Base-by-base conservation (phyloP, 2,797 vertebrate species). In the Falco berigora region DNA sequence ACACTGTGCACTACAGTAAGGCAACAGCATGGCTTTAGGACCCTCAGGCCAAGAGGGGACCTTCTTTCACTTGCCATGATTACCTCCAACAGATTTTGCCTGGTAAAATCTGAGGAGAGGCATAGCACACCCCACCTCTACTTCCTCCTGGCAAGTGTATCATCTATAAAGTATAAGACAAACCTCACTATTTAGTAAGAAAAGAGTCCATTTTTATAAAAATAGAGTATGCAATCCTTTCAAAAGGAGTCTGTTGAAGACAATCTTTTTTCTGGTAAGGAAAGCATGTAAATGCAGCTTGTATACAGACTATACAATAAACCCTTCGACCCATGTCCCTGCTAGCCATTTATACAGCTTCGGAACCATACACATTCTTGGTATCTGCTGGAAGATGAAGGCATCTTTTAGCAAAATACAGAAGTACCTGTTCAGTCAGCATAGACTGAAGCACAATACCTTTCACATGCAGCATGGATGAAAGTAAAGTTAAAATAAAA, bases 301-400 rank as follows among this genome's bases (percentile, higher is more conserved):
- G 5, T 21, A 52, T 5, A 17, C 3, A 59, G 38, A 13, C 46
- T 34, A 16, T 15, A 27, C n/a, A n/a, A n/a, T n/a, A n/a, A n/a
- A n/a, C 25, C 40, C 80, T n/a, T 22, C 34, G 63, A 28, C 7
- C 18, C 44, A 18, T 1, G 3, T 14, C 10, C 56, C 38, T 46
- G 9, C 25, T 28, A 63, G 22, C 21, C 62, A 27, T 18, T 25
- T 25, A 53, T 46, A 34, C 25, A 62, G 2, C 24, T 40, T 32
- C 0, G 0, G 46, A 18, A 46, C 52, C 30, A 24, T 4, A 50
- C 24, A 4, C 5, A 1, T n/a, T 71, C 38, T 20, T 2, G 0
- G 13, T 18, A 59, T 12, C 58, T 34, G 27, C 58, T 21, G 9
- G 38, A 59, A 14, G 22, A 38, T 30, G 38, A 58, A 17, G 12